Evolutionary conservation across 1,140 invertebrate species (phyloP).

Genomic region (Lepidurus apus): DNA sequence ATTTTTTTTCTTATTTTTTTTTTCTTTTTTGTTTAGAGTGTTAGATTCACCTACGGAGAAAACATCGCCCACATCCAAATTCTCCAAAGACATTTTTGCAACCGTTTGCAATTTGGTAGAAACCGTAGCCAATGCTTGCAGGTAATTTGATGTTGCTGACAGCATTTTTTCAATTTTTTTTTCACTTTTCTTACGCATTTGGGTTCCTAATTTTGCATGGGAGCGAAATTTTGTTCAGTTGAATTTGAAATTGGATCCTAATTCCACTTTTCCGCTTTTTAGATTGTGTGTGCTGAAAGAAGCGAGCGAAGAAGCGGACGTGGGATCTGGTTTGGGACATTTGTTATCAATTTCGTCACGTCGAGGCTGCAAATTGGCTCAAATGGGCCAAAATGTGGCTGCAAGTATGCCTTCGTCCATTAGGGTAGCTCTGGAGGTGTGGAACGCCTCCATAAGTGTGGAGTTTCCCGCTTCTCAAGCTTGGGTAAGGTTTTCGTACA

Average conservation of each 20-base stretch:
- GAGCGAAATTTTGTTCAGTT: background rate
- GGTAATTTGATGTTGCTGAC: background rate
- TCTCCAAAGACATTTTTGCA: constrained; percentile 32
- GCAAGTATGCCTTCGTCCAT: constrained; percentile 54
- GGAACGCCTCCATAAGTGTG: constrained; percentile 52
- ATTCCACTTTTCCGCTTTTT: background rate
- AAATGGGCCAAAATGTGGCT: constrained; percentile 53
- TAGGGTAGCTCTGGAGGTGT: constrained; percentile 57
- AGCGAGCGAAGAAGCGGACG: constrained; percentile 36
- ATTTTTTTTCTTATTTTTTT: background rate
- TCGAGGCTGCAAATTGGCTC: constrained; percentile 48
- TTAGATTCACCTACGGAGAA: constrained; percentile 32
- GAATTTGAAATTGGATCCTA: background rate
- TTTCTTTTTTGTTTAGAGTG: background rate
- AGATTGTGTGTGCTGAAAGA: constrained; percentile 30
- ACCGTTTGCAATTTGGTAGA: constrained; percentile 32
- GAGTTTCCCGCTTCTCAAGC: constrained; percentile 49
- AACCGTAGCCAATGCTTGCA: constrained; percentile 25
- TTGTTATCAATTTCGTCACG: constrained; percentile 57
- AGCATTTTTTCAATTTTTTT: too few relatives aligned
- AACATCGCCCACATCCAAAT: constrained; percentile 30
- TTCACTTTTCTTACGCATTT: too few relatives aligned
- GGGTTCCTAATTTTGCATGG: background rate
- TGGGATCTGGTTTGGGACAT: constrained; percentile 46
- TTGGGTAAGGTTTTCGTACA: constrained; percentile 46